These are phyloP conservation scores for Gasterosteus nipponicus DNA, from an alignment of 2,113 vertebrate species.

Conservation along the genomic window DNA sequence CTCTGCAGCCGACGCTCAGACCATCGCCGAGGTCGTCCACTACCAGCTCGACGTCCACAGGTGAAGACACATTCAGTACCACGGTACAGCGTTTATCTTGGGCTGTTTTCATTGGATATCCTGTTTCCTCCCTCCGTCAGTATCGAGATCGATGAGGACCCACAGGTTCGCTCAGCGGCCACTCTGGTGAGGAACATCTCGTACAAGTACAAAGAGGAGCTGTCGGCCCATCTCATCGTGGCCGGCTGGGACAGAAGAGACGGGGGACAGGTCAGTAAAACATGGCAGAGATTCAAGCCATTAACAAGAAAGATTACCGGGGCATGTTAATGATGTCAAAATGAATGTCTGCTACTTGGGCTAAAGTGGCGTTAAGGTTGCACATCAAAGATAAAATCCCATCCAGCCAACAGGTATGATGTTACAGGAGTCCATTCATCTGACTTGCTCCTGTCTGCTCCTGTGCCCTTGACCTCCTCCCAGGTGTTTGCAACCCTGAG, in stretches of 20 bases:
- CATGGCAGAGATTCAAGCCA: background rate
- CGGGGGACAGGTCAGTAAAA: conserved; percentile 84
- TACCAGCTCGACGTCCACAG: conserved; percentile 90
- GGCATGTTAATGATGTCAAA: background rate
- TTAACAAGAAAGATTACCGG: background rate
- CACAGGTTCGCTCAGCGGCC: conserved; percentile 85
- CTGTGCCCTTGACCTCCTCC: conserved; percentile 7
- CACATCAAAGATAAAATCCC: too few species aligned
- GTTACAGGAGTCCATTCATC: background rate
- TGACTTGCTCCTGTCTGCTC: background rate
- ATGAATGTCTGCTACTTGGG: background rate
- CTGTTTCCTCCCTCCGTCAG: conserved; percentile 63
- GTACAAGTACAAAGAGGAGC: conserved; percentile 89
- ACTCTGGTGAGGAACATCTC: conserved; percentile 85
- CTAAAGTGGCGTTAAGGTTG: background rate
- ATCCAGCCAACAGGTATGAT: background rate
- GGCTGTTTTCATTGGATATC: background rate
- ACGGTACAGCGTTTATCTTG: background rate
- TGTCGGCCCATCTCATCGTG: conserved; percentile 87
- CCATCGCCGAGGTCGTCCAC: conserved; percentile 85
- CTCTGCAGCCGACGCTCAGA: conserved; percentile 89
- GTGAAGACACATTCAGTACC: conserved; percentile 57
- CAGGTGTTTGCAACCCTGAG: conserved; percentile 87
- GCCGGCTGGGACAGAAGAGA: conserved; percentile 85
- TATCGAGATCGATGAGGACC: conserved; percentile 81